phyloP scores from a whole-genome alignment of 2,797 vertebrate species.

The Poeciliopsis gracilis region DNA sequence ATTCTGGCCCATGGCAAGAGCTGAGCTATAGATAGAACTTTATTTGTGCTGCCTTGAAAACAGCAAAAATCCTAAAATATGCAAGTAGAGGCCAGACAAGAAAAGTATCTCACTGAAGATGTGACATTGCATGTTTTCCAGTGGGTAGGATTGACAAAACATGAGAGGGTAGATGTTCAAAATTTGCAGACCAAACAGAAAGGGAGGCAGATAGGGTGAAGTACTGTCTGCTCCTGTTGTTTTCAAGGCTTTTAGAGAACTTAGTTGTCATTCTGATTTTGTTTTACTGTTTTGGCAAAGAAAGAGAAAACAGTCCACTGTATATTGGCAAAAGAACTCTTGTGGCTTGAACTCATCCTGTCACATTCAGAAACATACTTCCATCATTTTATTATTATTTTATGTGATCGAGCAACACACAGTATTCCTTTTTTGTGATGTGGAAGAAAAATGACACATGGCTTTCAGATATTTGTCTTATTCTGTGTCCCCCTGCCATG shows the following conservation, averaged over 20 bases:
- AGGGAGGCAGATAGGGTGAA: not conserved
- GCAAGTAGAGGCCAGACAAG: conserved; percentile 43
- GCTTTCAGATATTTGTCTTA: not conserved
- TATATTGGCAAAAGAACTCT: not conserved
- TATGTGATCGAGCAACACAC: not conserved
- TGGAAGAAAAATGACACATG: not conserved
- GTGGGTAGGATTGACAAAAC: conserved; percentile 31
- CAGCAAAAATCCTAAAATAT: conserved; percentile 57
- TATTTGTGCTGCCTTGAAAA: conserved; percentile 61
- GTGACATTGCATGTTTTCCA: conserved; percentile 45
- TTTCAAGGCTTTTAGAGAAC: conserved; percentile 22
- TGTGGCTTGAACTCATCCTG: not conserved
- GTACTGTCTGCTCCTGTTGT: conserved; percentile 25
- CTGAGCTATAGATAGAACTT: conserved; percentile 75
- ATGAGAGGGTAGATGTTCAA: conserved; percentile 44
- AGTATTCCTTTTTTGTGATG: not conserved
- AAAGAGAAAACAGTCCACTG: not conserved
- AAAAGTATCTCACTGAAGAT: conserved; percentile 49
- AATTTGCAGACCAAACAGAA: conserved; percentile 25
- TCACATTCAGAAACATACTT: not conserved
- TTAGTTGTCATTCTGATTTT: conserved; percentile 21
- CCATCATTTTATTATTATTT: not conserved
- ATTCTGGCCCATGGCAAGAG: conserved; percentile 71
- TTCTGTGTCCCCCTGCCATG: not conserved
- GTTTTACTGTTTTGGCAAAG: conserved; percentile 10